A percentile compares a stretch with the other conserved stretches of the same genome.
Conservation (phyloP, 2,888 invertebrate genomes). For the Spicauda simplicius region DNA sequence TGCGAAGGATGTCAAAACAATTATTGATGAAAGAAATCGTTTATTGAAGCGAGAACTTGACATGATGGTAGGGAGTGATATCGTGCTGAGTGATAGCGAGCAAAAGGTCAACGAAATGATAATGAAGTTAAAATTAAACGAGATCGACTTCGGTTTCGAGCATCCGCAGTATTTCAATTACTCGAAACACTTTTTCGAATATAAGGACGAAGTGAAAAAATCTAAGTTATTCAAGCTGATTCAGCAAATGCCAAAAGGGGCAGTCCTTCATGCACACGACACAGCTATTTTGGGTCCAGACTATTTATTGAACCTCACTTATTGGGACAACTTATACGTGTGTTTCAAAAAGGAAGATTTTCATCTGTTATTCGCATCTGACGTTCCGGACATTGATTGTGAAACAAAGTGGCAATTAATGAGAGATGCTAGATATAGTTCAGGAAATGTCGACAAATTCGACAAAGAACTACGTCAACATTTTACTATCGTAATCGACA, state of each 20-base stretch:
- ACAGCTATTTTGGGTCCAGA: conserved; percentile 86
- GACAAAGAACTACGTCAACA: conserved; percentile 79
- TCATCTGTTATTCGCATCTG: conserved; percentile 61
- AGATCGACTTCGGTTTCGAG: conserved; percentile 74
- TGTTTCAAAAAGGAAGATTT: conserved; percentile 65
- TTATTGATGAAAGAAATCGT: conserved; percentile 61
- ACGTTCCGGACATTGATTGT: conserved; percentile 54
- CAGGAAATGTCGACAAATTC: conserved; percentile 77
- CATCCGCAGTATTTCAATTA: conserved; percentile 84
- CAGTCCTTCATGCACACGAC: conserved; percentile 88
- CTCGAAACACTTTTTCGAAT: conserved; percentile 87
- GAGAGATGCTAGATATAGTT: conserved; percentile 73
- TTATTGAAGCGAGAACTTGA: conserved; percentile 78
- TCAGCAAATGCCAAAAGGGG: conserved; percentile 90
- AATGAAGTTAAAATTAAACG: conserved; percentile 82
- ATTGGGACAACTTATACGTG: conserved; percentile 84
- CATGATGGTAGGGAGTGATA: conserved; percentile 79
- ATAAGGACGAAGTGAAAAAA: conserved; percentile 83
- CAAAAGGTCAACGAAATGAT: conserved; percentile 82
- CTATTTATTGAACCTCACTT: conserved; percentile 86
- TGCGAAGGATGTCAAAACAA: conserved; percentile 46
- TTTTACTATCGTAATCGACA: conserved; percentile 82
- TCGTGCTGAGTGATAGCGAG: conserved; percentile 81
- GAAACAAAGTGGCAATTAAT: conserved; percentile 76
- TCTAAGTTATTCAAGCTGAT: conserved; percentile 87